These are phyloP conservation scores for Cyaniris semiargus DNA, from an alignment of 2,888 invertebrate species.

Conservation along the genomic window DNA sequence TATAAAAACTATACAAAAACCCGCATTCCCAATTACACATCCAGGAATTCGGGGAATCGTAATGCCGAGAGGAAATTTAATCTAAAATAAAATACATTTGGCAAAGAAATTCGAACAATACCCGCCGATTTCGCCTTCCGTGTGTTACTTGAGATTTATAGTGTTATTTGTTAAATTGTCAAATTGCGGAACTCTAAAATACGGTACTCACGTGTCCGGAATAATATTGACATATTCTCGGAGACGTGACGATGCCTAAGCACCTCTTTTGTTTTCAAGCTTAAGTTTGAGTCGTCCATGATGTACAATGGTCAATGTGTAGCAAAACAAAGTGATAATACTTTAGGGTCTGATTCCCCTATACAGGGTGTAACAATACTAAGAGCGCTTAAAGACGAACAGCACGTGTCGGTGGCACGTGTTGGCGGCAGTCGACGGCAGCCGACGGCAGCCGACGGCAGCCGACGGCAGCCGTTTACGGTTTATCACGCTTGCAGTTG, in stretches of 20 bases:
- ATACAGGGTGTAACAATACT: no score
- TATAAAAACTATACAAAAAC: no score
- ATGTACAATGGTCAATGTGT: neutral
- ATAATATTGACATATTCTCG: constrained; percentile 20
- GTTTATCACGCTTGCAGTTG: no score
- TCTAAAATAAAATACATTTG: constrained; percentile 13
- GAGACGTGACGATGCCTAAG: constrained; percentile 5
- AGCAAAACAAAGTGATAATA: no score
- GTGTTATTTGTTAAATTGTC: constrained; percentile 31
- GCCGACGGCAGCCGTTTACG: no score
- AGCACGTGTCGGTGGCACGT: no score
- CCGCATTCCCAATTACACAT: neutral
- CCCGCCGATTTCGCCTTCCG: constrained; percentile 19
- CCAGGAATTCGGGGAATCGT: no score
- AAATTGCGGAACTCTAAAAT: constrained; percentile 29
- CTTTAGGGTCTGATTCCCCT: no score
- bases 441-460: no score
- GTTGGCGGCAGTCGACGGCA: no score
- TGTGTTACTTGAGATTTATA: constrained; percentile 23
- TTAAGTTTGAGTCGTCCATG: neutral
- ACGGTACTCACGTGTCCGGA: constrained; percentile 23
- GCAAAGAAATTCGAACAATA: constrained; percentile 15
- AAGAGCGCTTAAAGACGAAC: no score
- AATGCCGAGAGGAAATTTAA: neutral
- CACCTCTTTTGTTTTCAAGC: constrained; percentile 37